A percentile compares a stretch with the other conserved stretches of the same genome.
Conservation (phyloP, 2,797 vertebrate species). For the Hylomyscus alleni region DNA sequence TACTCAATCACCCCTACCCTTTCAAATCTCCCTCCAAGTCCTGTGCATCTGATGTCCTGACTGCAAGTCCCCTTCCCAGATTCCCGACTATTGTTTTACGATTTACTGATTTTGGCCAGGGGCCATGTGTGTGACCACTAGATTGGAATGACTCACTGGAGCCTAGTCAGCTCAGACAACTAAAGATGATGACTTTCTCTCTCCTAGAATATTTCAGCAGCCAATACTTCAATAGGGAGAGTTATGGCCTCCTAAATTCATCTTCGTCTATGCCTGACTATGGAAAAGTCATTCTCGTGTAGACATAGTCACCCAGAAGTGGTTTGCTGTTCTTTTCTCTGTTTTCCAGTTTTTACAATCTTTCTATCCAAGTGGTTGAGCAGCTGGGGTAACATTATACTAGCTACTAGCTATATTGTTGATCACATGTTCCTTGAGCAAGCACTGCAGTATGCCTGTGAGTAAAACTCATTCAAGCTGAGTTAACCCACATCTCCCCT, state of each 20-base stretch:
- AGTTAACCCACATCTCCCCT: background rate
- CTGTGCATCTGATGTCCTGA: background rate
- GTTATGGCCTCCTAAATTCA: background rate
- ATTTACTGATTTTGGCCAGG: background rate
- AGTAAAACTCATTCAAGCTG: background rate
- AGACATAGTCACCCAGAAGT: background rate
- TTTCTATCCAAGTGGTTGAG: background rate
- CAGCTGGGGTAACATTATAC: background rate
- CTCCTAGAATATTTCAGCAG: background rate
- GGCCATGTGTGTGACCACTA: background rate
- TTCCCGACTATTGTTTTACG: background rate
- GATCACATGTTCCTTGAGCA: background rate
- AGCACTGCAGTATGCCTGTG: rapidly evolving
- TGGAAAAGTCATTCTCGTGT: background rate
- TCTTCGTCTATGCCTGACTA: background rate
- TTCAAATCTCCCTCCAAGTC: background rate
- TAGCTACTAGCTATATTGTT: background rate
- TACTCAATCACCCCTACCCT: background rate
- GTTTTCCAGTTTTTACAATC: background rate
- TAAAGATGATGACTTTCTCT: background rate
- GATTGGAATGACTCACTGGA: background rate
- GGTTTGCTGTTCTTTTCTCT: background rate
- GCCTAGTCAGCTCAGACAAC: background rate
- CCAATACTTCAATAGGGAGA: background rate
- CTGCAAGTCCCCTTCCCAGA: background rate